Conservation (phyloP, 1,140 invertebrate genomes). For the Cataglyphis hispanica region DNA sequence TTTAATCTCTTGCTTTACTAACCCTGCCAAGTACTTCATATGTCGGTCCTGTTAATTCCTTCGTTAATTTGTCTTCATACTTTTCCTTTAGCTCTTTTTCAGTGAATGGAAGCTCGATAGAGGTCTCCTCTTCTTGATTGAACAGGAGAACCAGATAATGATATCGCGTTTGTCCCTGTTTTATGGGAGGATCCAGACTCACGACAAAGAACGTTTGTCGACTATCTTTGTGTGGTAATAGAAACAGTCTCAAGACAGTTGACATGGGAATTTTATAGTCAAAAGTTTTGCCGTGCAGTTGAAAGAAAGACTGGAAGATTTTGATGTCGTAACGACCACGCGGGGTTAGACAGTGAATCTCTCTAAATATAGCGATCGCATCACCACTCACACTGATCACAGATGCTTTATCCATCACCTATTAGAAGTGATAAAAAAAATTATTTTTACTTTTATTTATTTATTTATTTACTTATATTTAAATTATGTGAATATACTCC, state of each 20-base stretch:
- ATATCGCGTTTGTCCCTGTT: slow-evolving; percentile 99
- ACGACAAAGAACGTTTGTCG: slow-evolving; percentile 99
- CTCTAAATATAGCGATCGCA: slow-evolving; percentile 98
- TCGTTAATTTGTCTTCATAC: slow-evolving; percentile 97
- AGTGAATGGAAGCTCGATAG: slow-evolving; percentile 96
- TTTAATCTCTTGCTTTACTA: not conserved
- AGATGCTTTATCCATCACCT: slow-evolving; percentile 97
- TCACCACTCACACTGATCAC: slow-evolving; percentile 99
- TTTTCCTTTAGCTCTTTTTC: slow-evolving; percentile 98
- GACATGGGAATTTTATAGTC: slow-evolving; percentile 99
- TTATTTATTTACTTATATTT: too few relatives aligned
- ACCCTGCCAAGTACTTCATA: slow-evolving; percentile 98
- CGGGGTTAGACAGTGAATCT: slow-evolving; percentile 99
- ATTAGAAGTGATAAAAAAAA: not conserved
- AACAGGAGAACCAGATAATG: slow-evolving; percentile 98
- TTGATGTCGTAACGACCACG: slow-evolving; percentile 99
- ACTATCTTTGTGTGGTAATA: slow-evolving; percentile 99
- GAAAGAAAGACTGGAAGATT: slow-evolving; percentile 98
- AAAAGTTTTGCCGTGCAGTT: slow-evolving; percentile 99
- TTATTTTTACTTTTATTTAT: not conserved
- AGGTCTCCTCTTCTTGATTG: slow-evolving; percentile 97
- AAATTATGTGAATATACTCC: not conserved
- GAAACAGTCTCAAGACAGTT: slow-evolving; percentile 97
- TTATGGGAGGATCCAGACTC: slow-evolving; percentile 99
- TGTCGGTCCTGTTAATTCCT: slow-evolving; percentile 96